phyloP scores from a whole-genome alignment of 23 tunicate species.

The Trididemnum nubilum region DNA sequence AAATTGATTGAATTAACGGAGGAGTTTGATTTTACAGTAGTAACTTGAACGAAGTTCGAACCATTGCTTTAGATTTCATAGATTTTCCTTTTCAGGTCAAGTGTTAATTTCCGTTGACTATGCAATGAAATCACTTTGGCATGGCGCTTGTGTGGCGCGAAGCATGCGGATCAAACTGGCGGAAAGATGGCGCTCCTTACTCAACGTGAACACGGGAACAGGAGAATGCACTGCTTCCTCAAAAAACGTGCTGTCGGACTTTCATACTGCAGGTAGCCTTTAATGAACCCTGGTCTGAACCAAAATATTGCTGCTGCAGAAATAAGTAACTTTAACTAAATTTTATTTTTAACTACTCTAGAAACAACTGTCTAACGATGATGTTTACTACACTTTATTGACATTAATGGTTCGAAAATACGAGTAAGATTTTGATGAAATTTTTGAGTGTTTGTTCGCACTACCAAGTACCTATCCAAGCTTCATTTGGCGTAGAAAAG shows the following conservation, averaged over 20 bases:
- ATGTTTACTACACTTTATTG: too few species aligned
- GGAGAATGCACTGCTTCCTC: slow-evolving; percentile 35
- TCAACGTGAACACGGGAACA: slow-evolving; percentile 57
- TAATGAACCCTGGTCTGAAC: too few species aligned
- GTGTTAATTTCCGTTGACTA: slow-evolving; percentile 68
- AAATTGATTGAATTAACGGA: too few species aligned
- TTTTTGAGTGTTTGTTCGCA: too few species aligned
- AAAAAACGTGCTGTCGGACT: slow-evolving; percentile 56
- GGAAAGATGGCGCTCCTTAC: slow-evolving; percentile 73
- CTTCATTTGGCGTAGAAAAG: too few species aligned
- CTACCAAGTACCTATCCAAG: too few species aligned
- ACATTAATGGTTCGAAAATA: too few species aligned
- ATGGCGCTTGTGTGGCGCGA: slow-evolving; percentile 62
- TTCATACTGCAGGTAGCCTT: slow-evolving; percentile 57
- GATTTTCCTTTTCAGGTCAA: slow-evolving; percentile 60
- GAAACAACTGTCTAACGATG: neutral
- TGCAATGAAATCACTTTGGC: slow-evolving; percentile 88
- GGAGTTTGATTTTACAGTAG: too few species aligned
- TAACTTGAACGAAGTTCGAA: too few species aligned
- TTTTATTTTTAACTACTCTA: neutral
- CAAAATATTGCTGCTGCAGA: neutral
- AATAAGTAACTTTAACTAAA: neutral
- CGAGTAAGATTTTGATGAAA: too few species aligned
- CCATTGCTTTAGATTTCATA: too few species aligned
- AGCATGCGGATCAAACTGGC: slow-evolving; percentile 49